Evolutionary conservation across 2,888 invertebrate species (phyloP).

Genomic region (Baccha elongata): DNA sequence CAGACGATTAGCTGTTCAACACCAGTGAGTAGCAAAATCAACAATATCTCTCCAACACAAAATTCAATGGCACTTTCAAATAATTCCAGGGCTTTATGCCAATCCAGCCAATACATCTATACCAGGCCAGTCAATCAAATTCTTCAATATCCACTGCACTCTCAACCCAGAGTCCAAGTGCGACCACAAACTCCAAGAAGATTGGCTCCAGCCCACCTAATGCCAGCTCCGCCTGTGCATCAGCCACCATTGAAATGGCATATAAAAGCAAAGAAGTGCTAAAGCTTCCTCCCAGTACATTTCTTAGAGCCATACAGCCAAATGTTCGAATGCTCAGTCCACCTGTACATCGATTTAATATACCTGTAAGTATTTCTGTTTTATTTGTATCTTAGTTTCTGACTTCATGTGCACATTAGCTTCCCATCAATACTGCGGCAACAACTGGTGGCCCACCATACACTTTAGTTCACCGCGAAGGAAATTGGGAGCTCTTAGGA

Average conservation of each 20-base stretch:
- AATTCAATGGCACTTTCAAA: constrained; percentile 37
- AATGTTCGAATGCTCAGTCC: constrained; percentile 69
- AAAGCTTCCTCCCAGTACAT: constrained; percentile 80
- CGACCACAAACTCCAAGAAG: constrained; percentile 51
- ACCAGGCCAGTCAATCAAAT: constrained; percentile 41
- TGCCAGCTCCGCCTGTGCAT: constrained; percentile 42
- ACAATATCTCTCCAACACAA: constrained; percentile 19
- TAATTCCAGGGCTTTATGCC: constrained; percentile 49
- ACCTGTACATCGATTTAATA: constrained; percentile 78
- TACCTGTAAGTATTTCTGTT: constrained; percentile 77
- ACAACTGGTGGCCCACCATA: constrained; percentile 74
- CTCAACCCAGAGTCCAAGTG: constrained; percentile 47
- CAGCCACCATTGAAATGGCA: constrained; percentile 29
- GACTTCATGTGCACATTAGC: constrained; percentile 72
- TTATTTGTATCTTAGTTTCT: not conserved
- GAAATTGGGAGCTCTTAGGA: constrained; percentile 76
- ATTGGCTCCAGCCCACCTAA: constrained; percentile 15
- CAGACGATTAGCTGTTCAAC: constrained; percentile 21
- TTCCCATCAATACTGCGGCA: constrained; percentile 77
- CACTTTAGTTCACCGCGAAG: constrained; percentile 76
- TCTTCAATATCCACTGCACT: constrained; percentile 38
- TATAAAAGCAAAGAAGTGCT: constrained; percentile 76
- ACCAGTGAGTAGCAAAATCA: constrained; percentile 56
- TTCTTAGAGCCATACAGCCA: constrained; percentile 76
- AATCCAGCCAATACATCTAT: constrained; percentile 30